These are phyloP conservation scores for Drosophila bocki DNA, from an alignment of 1,140 invertebrate genomes.

Conservation along the genomic window DNA sequence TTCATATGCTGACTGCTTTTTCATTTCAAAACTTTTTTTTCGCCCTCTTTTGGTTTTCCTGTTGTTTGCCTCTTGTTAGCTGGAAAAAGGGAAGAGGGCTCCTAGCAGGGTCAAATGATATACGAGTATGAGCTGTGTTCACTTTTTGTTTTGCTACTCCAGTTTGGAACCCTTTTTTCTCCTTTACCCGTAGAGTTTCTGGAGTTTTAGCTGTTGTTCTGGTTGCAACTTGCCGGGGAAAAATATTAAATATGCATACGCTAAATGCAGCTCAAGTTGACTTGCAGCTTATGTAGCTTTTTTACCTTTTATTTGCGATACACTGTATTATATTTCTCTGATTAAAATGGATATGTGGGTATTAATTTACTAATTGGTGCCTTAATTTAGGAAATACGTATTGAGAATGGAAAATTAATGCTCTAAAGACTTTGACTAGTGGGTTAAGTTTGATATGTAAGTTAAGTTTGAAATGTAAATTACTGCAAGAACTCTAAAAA, in stretches of 20 bases:
- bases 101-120: constrained; percentile 68
- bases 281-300: constrained; percentile 19
- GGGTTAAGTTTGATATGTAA: too few species aligned
- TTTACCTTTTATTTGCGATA: neutral
- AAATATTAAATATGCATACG: constrained; percentile 76
- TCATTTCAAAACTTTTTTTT: constrained; percentile 79
- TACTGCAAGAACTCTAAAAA: neutral
- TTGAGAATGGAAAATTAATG: neutral
- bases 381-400: neutral
- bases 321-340: neutral
- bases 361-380: neutral
- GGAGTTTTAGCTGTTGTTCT: constrained; percentile 38
- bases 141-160: constrained; percentile 28
- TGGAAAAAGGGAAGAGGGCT: constrained; percentile 26
- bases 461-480: neutral
- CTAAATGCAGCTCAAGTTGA: constrained; percentile 52
- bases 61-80: constrained; percentile 76
- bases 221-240: constrained; percentile 49
- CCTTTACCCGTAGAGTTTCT: constrained; percentile 39
- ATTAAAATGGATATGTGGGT: neutral
- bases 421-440: too few species aligned
- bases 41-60: constrained; percentile 37
- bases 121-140: constrained; percentile 62
- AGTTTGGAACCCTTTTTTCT: constrained; percentile 30
- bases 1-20: constrained; percentile 84